These are phyloP conservation scores for Catostylus mosaicus DNA, from an alignment of 30 jellyfish, hydroid and myxozoan genomes.

Conservation along the genomic window DNA sequence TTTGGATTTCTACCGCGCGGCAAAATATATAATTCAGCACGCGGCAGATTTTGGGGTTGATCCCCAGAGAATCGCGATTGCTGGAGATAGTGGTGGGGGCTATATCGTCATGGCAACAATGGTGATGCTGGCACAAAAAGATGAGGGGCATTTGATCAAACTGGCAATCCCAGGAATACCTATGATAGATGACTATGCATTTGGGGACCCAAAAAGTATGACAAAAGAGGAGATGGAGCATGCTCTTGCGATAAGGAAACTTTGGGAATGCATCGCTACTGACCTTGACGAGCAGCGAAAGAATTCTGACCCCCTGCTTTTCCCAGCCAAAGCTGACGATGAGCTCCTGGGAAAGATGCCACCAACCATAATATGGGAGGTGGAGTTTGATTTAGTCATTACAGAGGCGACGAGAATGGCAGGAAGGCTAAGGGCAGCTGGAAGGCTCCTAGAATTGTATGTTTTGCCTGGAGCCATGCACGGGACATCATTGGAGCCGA, in stretches of 20 bases:
- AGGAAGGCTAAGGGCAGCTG: constrained; percentile 46
- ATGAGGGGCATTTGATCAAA: constrained; percentile 27
- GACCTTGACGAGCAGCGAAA: constrained; percentile 42
- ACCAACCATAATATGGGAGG: constrained; percentile 41
- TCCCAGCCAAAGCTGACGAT: constrained; percentile 45
- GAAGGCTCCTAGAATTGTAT: constrained; percentile 40
- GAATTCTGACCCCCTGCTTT: constrained; percentile 39
- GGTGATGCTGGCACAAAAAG: constrained; percentile 60
- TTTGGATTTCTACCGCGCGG: constrained; percentile 38
- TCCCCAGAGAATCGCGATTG: constrained; percentile 26
- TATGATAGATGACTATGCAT: constrained; percentile 36
- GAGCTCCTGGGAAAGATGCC: constrained; percentile 38
- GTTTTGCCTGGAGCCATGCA: constrained; percentile 9
- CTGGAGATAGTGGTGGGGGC: constrained; percentile 65
- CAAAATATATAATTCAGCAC: constrained; percentile 22
- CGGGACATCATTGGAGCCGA: not conserved
- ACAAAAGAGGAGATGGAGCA: constrained; percentile 36
- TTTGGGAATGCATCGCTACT: constrained; percentile 41
- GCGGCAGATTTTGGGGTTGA: constrained; percentile 46
- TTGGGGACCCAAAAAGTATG: constrained; percentile 41
- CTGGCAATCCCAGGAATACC: constrained; percentile 36
- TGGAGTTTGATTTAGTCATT: constrained; percentile 19
- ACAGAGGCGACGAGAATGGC: constrained; percentile 53
- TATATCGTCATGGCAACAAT: constrained; percentile 33
- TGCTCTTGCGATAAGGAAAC: constrained; percentile 8